phyloP scores from a whole-genome alignment of 1,140 invertebrate genomes.

The Halictus rubicundus region DNA sequence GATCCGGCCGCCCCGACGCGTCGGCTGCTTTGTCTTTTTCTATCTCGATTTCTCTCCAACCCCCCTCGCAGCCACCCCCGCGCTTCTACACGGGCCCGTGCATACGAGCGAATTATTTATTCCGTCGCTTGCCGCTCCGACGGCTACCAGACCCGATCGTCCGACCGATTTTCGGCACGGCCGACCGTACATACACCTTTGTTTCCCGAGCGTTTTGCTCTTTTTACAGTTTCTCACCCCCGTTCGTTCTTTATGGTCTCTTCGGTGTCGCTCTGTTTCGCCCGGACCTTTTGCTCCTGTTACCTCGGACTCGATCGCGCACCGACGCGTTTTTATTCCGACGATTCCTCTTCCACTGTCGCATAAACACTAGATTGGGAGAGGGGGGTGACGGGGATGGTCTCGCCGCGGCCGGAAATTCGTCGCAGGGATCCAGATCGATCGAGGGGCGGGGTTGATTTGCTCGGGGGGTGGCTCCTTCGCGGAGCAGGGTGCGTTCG shows the following conservation, averaged over 20 bases:
- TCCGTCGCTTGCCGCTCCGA: conserved; percentile 64
- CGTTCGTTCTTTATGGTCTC: conserved; percentile 2
- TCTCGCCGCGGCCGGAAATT: too few species aligned
- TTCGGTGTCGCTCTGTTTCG: conserved; percentile 13
- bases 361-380: conserved; percentile 20
- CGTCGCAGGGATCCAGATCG: too few species aligned
- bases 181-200: conserved; percentile 62
- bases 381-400: too few species aligned
- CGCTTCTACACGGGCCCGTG: conserved; percentile 23
- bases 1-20: background rate
- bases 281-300: background rate
- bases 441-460: too few species aligned
- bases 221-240: conserved; percentile 12
- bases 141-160: conserved; percentile 62
- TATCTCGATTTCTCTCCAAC: background rate
- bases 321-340: conserved; percentile 5
- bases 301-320: background rate
- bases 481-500: too few species aligned
- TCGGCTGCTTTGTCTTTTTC: too few species aligned
- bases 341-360: conserved; percentile 43
- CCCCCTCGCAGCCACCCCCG: background rate
- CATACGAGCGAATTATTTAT: conserved; percentile 66
- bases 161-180: conserved; percentile 65
- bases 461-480: too few species aligned
- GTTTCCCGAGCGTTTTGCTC: conserved; percentile 47